Evolutionary conservation across 2,888 invertebrate genomes (phyloP).

Genomic region (Lasius platythorax): DNA sequence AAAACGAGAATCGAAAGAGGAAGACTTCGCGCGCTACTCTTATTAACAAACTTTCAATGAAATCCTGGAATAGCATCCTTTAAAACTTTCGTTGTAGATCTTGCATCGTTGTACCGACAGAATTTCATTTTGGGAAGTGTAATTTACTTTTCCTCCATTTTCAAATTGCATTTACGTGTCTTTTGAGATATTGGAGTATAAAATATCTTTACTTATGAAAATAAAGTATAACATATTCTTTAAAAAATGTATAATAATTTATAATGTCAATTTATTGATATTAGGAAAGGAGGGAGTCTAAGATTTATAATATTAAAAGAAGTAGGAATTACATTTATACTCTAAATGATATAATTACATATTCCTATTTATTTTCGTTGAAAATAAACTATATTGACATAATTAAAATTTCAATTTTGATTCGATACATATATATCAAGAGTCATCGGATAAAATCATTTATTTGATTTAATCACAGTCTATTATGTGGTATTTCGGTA

Average conservation of each 20-base stretch:
- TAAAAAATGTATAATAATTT: slow-evolving; percentile 15
- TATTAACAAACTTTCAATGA: slow-evolving; percentile 44
- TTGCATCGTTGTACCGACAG: background rate
- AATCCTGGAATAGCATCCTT: slow-evolving; percentile 9
- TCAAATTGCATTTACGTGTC: background rate
- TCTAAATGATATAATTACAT: background rate
- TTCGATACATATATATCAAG: background rate
- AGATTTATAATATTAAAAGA: background rate
- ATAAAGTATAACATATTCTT: background rate
- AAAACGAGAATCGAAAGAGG: background rate
- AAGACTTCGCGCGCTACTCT: background rate
- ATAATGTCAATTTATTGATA: slow-evolving; percentile 18
- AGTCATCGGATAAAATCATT: background rate
- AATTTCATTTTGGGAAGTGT: background rate
- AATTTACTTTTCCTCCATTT: background rate
- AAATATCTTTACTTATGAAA: background rate
- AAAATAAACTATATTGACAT: background rate
- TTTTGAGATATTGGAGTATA: background rate
- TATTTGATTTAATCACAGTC: background rate
- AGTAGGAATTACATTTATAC: background rate
- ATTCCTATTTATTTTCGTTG: slow-evolving; percentile 3
- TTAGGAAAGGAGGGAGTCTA: background rate
- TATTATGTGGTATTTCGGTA: background rate
- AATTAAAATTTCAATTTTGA: background rate
- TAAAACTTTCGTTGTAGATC: slow-evolving; percentile 24